phyloP scores from a whole-genome alignment of 1,140 invertebrate species.

The Goniozus legneri region DNA sequence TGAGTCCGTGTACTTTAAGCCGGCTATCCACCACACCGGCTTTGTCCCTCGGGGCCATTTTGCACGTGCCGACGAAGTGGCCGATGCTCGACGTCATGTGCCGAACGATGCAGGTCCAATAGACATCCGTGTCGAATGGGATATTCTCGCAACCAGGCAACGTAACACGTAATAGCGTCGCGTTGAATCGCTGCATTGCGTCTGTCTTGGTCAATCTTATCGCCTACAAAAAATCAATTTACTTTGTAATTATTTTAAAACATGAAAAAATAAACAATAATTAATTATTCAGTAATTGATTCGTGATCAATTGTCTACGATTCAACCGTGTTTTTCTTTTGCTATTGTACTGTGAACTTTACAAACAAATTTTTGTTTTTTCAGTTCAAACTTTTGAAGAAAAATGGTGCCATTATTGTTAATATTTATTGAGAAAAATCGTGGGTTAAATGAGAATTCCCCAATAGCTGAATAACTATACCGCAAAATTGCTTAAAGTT shows the following conservation, averaged over 20 bases:
- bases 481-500: too few relatives aligned
- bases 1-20: constrained; percentile 62
- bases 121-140: constrained; percentile 44
- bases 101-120: constrained; percentile 51
- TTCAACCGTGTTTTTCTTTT: too few relatives aligned
- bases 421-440: too few relatives aligned
- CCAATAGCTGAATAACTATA: too few relatives aligned
- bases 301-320: too few relatives aligned
- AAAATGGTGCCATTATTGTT: too few relatives aligned
- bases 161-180: not conserved
- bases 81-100: constrained; percentile 49
- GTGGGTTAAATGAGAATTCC: too few relatives aligned
- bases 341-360: too few relatives aligned
- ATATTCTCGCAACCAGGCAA: not conserved
- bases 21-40: constrained; percentile 21
- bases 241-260: not conserved
- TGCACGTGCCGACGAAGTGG: constrained; percentile 51
- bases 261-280: too few relatives aligned
- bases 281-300: too few relatives aligned
- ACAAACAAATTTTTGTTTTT: too few relatives aligned
- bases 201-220: not conserved
- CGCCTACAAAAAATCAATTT: not conserved
- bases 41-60: constrained; percentile 53
- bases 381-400: too few relatives aligned
- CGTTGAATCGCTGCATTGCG: not conserved